Evolutionary conservation across 2,113 vertebrate genomes (phyloP), one percentile per base, ranked within the genome.

Genomic region (Varanus komodoensis): DNA sequence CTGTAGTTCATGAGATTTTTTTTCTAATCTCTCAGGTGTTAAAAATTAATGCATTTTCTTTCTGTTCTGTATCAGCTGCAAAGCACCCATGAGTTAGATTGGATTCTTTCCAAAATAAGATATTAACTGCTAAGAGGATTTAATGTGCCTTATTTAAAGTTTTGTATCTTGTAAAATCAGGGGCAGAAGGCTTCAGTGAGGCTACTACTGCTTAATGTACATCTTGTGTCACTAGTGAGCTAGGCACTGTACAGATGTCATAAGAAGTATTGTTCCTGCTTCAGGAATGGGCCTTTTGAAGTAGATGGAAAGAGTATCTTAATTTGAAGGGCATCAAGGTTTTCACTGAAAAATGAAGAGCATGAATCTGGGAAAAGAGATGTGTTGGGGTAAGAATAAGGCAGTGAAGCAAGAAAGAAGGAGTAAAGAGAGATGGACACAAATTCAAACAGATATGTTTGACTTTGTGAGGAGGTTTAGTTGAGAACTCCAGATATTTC

Each of bases 21-120:
- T 89, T 83, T 44, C 38, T 44, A 44, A 48, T 14, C 19, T 12
- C 90, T 82, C 93, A 71, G 89, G 11, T 87, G 14, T 87, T 92
- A 38, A 89, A 44, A 90, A 79, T 87, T 93, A 73, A 91, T 90
- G 57, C 0, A 11, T 17, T 90, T 38, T 11, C 48, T 89, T 34
- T 92, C 92, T 88, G 90, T 93, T 91, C 80, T 91, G 4, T 89
- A 34, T 92, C 77, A 93, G 74, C 83, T n/a, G 91, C 87, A 82
- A 87, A 93, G 27, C 69, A 9, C 25, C 90, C 77, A 52, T 92
- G 73, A 73, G 52, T 64, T 92, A 92, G 74, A 86, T 68, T 50
- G 90, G 75, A 94, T 86, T 6, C 15, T 93, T 91, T 90, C 2
- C 69, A 88, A 93, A 74, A 82, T 92, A 90, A 74, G 94, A 92